Evolutionary conservation across 1,140 invertebrate genomes (phyloP), one percentile per base, ranked within the genome.

Genomic region (Neuroterus valhalla): DNA sequence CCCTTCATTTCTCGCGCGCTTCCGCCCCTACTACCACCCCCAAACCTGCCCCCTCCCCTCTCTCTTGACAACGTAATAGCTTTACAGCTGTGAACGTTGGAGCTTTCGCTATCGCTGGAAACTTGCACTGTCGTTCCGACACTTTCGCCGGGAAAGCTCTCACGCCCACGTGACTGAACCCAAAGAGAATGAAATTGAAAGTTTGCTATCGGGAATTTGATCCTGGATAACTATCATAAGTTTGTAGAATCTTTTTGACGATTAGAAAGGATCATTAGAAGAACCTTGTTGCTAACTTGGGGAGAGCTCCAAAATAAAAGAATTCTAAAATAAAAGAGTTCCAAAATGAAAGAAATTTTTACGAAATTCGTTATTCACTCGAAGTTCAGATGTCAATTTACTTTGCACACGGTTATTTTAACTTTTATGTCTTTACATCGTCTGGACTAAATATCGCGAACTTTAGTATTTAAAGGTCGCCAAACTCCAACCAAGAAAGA

Each of bases 381-480:
- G 1, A n/a, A 23, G 14, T 62, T 21, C n/a, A 62, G 1, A 31
- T 31, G 15, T 5, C 1, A 10, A 8, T 38, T 38, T 38, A 38
- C 14, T 15, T n/a, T 17, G 70, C 46, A 71, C 72, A 78, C 68
- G 19, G 77, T 77, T 72, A 77, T 83, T 79, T 87, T 82, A 87
- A 87, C 85, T 86, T 87, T 87, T 74, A 68, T 77, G 68, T 77
- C 76, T 72, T 84, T 85, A 86, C 86, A 82, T 86, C 78, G 80
- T 80, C 79, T 81, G 74, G 76, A 84, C 78, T 83, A 80, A 86
- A 88, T 86, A 87, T 75, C 84, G 87, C 82, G 87, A 89, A 89
- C 87, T 89, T 89, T 89, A 87, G 80, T 85, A 83, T 86, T 84
- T 84, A 89, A 87, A 88, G 87, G 86, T 88, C 84, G 83, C 70